Evolutionary conservation across 2,888 invertebrate species (phyloP).

Genomic region (Cinara cedri): DNA sequence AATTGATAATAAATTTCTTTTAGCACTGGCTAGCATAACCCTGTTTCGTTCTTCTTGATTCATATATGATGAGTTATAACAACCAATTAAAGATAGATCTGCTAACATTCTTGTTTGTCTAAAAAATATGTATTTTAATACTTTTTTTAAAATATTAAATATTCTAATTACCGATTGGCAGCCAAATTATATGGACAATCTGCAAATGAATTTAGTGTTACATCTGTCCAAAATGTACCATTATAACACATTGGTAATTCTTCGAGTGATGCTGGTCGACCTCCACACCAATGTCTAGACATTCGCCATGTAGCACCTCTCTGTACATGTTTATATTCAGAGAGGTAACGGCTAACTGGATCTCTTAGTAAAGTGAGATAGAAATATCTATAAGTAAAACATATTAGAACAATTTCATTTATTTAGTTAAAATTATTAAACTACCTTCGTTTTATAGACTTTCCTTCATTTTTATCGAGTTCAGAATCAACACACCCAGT

Average conservation of each 20-base stretch:
- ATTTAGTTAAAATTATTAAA: not conserved
- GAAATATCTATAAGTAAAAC: slow-evolving; percentile 76
- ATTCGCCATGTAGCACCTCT: slow-evolving; percentile 96
- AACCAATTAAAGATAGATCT: slow-evolving; percentile 91
- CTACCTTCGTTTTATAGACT: slow-evolving; percentile 73
- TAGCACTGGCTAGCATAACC: slow-evolving; percentile 92
- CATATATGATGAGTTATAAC: slow-evolving; percentile 87
- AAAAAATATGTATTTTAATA: slow-evolving; percentile 55
- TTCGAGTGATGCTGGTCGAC: slow-evolving; percentile 75
- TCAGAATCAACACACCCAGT: slow-evolving; percentile 89
- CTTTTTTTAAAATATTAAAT: slow-evolving; percentile 7
- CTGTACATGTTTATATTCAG: slow-evolving; percentile 96
- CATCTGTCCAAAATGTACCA: slow-evolving; percentile 85
- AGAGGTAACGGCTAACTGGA: slow-evolving; percentile 90
- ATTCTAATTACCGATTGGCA: slow-evolving; percentile 70
- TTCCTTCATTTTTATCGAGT: slow-evolving; percentile 88
- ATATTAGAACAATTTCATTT: not conserved
- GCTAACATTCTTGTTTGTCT: slow-evolving; percentile 97
- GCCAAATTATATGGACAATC: slow-evolving; percentile 92
- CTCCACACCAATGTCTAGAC: slow-evolving; percentile 70
- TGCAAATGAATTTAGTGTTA: slow-evolving; percentile 88
- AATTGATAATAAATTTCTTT: slow-evolving; percentile 91
- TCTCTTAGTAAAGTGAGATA: slow-evolving; percentile 95
- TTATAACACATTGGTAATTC: slow-evolving; percentile 84
- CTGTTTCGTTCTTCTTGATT: slow-evolving; percentile 74